Evolutionary conservation across 2,888 invertebrate genomes (phyloP).

Genomic region (Rhabditophanes sp.): DNA sequence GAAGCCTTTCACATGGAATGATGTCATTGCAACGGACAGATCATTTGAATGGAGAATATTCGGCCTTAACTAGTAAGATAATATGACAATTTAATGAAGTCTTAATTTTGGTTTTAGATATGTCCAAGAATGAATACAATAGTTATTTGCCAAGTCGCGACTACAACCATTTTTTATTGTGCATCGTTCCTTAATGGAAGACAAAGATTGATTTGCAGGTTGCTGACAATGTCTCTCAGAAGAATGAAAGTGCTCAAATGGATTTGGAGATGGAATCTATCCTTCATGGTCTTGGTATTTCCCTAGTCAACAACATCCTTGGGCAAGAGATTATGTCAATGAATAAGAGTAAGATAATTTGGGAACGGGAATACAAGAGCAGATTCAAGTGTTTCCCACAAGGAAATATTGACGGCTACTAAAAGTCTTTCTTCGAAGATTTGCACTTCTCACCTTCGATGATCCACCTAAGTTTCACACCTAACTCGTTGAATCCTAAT

Average conservation of each 20-base stretch:
- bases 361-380: constrained; percentile 70
- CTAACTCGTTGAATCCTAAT: constrained; percentile 3
- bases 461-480: constrained; percentile 10
- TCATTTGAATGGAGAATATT: too few species aligned
- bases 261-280: too few species aligned
- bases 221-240: too few species aligned
- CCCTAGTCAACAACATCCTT: constrained; percentile 64
- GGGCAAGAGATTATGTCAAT: constrained; percentile 36
- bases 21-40: constrained; percentile 8
- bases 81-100: too few species aligned
- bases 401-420: constrained; percentile 60
- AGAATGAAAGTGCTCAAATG: too few species aligned
- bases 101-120: too few species aligned
- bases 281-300: constrained; percentile 22
- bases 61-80: too few species aligned
- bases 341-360: constrained; percentile 69
- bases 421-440: constrained; percentile 85
- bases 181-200: constrained; percentile 83
- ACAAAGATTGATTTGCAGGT: constrained; percentile 76
- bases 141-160: constrained; percentile 10
- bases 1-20: constrained; percentile 24
- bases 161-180: constrained; percentile 55
- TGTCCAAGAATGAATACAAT: constrained; percentile 16
- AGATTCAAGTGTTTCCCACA: constrained; percentile 58
- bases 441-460: constrained; percentile 92